Evolutionary conservation across 2,888 invertebrate species (phyloP), one percentile per base, ranked within the genome.

Genomic region (Entomobrya multifasciata): DNA sequence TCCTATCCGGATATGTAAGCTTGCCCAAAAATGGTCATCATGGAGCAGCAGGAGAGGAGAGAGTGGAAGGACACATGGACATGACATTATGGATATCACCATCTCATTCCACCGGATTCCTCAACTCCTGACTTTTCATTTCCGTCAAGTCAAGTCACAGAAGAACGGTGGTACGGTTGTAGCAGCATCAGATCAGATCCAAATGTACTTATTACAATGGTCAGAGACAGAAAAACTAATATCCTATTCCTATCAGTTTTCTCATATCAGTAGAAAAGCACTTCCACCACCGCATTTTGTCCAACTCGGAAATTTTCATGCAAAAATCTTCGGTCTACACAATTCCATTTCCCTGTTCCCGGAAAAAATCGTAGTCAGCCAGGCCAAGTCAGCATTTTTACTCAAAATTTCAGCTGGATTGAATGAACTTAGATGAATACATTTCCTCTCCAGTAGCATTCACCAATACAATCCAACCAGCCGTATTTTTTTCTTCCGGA

Each of bases 81-180:
- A 3, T 25, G 25, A 25, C 57, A 57, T 13, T 25, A 57, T 57
- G 25, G 57, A 20, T 10, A 65, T 36, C 44, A 44, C 87, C 85
- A 87, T 83, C 85, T 87, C 87, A 88, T 82, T 86, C 88, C n/a
- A n/a, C n/a, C 82, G 86, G 85, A 82, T 86, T 86, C 85, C 88
- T 80, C 85, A 81, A 86, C 25, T 78, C 49, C 85, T 78, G 88
- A 88, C 88, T 88, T 88, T 86, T 86, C 88, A 88, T 88, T 86
- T 88, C 88, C 86, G 80, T 81, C 55, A 30, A 41, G 1, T 60
- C n/a, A 60, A 47, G 5, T 41, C 36, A n/a, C n/a, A n/a, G n/a
- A n/a, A n/a, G n/a, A n/a, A n/a, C n/a, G n/a, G n/a, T n/a, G n/a
- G n/a, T n/a, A n/a, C n/a, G n/a, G n/a, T n/a, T n/a, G n/a, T n/a